A percentile compares a stretch with the other conserved stretches of the same genome.
phyloP scores from a whole-genome alignment of 2,888 invertebrate species.

The Lumbricus terrestris region DNA sequence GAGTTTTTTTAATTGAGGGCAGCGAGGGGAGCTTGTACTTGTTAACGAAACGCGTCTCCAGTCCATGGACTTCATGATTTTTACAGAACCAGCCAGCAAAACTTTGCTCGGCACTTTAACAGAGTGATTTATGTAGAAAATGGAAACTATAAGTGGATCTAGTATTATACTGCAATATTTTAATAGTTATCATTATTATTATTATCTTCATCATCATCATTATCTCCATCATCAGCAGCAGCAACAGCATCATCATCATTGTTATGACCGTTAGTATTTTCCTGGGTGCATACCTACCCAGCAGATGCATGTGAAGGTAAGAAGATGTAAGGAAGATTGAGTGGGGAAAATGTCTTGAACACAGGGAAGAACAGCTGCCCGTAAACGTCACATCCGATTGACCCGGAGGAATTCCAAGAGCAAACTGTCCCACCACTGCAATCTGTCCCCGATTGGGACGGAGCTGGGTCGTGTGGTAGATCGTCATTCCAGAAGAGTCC shows the following conservation, averaged over 20 bases:
- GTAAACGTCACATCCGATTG: not conserved
- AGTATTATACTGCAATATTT: too few relatives aligned
- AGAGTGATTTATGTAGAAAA: too few relatives aligned
- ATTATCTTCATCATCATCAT: not conserved
- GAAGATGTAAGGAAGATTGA: not conserved
- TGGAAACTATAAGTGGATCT: too few relatives aligned
- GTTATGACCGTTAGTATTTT: not conserved
- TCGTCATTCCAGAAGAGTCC: conserved; percentile 28
- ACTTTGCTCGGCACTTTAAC: too few relatives aligned
- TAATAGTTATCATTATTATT: too few relatives aligned
- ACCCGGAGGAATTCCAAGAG: conserved; percentile 19
- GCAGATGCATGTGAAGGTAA: conserved; percentile 22
- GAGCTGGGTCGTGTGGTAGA: conserved; percentile 18
- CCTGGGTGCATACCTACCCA: conserved; percentile 11
- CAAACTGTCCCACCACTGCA: not conserved
- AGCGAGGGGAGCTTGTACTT: too few relatives aligned
- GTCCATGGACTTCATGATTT: too few relatives aligned
- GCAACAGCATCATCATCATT: not conserved
- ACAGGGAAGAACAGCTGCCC: not conserved
- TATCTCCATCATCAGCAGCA: not conserved
- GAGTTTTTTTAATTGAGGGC: too few relatives aligned
- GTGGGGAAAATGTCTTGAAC: not conserved
- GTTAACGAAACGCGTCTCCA: too few relatives aligned
- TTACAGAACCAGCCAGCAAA: too few relatives aligned
- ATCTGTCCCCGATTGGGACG: conserved; percentile 22